Base-by-base conservation (phyloP, 2,113 vertebrate species). In the Protomyctophum bolini region DNA sequence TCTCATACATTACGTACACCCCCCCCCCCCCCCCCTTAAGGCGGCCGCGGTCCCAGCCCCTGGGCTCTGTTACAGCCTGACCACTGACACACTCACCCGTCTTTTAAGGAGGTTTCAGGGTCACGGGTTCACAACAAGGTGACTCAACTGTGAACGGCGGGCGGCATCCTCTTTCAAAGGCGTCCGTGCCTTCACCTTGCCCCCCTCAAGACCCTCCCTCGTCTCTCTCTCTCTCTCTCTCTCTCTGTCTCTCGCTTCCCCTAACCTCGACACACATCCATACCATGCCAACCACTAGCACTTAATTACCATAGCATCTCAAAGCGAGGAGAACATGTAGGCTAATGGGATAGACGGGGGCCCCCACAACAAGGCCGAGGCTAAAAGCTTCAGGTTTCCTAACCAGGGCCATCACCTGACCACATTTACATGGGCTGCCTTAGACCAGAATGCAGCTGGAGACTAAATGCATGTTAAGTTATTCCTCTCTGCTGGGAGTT, bases 61-160 rank as follows among this genome's bases (percentile, higher is more conserved):
- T 46, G 59, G 80, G 78, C 88, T 88, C 86, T 73, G 80, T 86
- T 89, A 87, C 76, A n/a, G 3, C 81, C 89, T 88, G 87, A 88
- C 85, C 87, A 77, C 76, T 92, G 89, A 91, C 91, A 89, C 89
- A 84, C 83, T 91, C 87, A 82, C 82, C 81, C 76, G 60, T 67
- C 79, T 90, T 86, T 88, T 90, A 82, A 92, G 90, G 84, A 86
- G 88, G 87, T 87, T 92, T 86, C 70, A 80, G 89, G 91, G 91
- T 92, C 89, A 86, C 29, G 79, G 82, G 91, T 92, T 92, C 90
- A 91, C 71, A 88, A 88, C 87, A 92, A 91, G 91, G 90, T 90
- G 90, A 91, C 87, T 91, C 82, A 79, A 86, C 85, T 87, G 86
- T 88, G 87, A 93, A 82, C 77, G 71, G 75, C 74, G 45, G 77